Evolutionary conservation across 2,113 vertebrate genomes (phyloP), one percentile per base, ranked within the genome.

Genomic region (Pavo muticus): DNA sequence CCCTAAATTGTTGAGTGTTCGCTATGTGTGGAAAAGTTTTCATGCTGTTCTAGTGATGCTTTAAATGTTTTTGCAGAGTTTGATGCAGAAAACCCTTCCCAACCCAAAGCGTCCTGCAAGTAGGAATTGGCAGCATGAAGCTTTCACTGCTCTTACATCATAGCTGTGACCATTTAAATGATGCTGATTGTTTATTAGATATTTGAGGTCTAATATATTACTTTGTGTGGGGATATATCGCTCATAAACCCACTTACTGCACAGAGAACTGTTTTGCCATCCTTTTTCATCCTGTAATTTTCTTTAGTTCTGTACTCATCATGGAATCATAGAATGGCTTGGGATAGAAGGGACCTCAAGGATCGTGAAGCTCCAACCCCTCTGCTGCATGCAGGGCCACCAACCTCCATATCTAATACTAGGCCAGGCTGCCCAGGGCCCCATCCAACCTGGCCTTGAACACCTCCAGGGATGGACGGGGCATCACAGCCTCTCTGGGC

Each of bases 1-100:
- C 84, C 90, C 91, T 96, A 93, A 90, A 90, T 95, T 75, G 57
- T 24, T 2, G 8, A 78, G 64, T 60, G 9, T 86, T 84, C 64
- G 54, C 68, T 77, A 5, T 8, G 3, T 39, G 24, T 69, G 83
- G 40, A 72, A 61, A 70, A 94, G 61, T 78, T 93, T 75, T 84
- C 40, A 15, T 88, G 88, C 37, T 73, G 35, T 0, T 59, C 48
- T 69, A 42, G 48, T 63, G 39, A 48, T 71, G 45, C 35, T 90
- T 91, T 64, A 48, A 88, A 61, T 1, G 10, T 75, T 81, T 93
- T 71, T 5, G 24, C 23, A 50, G 48, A 47, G 20, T 50, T 50
- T 50, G 48, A 50, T n/a, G 4, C 1, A 2, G 39, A 78, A 87
- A 87, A 56, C 11, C 9, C 11, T 30, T 80, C 61, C 75, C 3